These are phyloP conservation scores for Panagrolaimus sp. DNA, from an alignment of 1,140 invertebrate genomes.

Conservation along the genomic window DNA sequence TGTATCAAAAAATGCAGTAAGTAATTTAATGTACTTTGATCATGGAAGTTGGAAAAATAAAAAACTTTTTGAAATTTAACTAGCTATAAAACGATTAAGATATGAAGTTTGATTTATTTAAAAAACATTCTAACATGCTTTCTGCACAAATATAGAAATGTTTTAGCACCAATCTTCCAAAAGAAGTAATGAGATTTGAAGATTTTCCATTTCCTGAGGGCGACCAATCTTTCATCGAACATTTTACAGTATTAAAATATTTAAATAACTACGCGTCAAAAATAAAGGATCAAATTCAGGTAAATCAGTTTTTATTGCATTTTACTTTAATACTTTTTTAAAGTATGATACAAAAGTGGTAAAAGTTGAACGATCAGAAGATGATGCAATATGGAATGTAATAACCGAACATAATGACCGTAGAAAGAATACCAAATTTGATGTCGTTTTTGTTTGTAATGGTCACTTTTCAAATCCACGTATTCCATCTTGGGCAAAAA, in stretches of 20 bases:
- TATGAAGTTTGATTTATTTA: too few species aligned
- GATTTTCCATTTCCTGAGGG: conserved; percentile 69
- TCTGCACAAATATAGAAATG: too few species aligned
- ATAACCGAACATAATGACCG: not conserved
- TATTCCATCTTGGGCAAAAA: not conserved
- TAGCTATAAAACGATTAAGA: too few species aligned
- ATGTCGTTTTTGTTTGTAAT: not conserved
- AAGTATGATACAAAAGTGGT: not conserved
- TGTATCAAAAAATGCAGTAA: conserved; percentile 75
- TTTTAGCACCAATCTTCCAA: conserved; percentile 78
- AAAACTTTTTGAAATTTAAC: not conserved
- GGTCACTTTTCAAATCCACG: not conserved
- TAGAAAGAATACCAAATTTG: not conserved
- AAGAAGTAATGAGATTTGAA: conserved; percentile 79
- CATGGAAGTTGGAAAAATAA: too few species aligned
- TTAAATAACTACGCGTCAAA: conserved; percentile 61
- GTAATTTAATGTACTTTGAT: conserved; percentile 23
- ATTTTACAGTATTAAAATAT: conserved; percentile 74
- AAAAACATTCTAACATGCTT: too few species aligned
- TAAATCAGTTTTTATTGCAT: not conserved
- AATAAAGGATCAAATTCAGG: not conserved
- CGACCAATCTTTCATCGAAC: conserved; percentile 71
- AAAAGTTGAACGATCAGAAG: not conserved
- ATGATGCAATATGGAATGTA: not conserved
- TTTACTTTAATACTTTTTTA: not conserved